Percentiles rank a stretch among this genome's conserved stretches.
phyloP scores from a whole-genome alignment of 1,140 invertebrate genomes.

The Drosophila trapezifrons region DNA sequence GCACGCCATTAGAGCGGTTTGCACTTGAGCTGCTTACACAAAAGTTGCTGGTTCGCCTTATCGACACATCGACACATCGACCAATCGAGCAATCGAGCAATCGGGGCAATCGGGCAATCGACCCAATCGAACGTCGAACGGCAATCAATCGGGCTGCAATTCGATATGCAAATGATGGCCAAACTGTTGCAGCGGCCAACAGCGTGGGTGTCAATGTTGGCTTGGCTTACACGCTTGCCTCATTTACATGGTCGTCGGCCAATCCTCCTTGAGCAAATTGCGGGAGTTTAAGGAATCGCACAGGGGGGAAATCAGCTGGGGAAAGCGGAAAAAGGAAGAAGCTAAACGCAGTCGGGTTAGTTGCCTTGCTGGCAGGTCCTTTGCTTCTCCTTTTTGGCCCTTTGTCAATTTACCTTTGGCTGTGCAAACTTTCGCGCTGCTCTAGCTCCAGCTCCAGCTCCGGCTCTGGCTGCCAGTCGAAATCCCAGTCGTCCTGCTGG shows the following conservation, averaged over 20 bases:
- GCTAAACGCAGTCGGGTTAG: conserved; percentile 57
- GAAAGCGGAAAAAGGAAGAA: conserved; percentile 30
- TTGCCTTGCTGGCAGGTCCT: conserved; percentile 20
- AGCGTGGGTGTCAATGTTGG: conserved; percentile 61
- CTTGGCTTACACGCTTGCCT: conserved; percentile 53
- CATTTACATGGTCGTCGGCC: conserved; percentile 40
- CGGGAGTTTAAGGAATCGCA: conserved; percentile 6
- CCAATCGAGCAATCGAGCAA: conserved; percentile 45
- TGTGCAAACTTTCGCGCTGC: conserved; percentile 68
- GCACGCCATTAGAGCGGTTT: conserved; percentile 38
- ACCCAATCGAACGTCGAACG: conserved; percentile 56
- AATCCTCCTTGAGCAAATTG: conserved; percentile 52
- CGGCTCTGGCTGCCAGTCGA: conserved; percentile 19
- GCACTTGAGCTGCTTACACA: conserved; percentile 42
- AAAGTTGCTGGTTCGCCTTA: conserved; percentile 19
- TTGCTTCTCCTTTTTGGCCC: conserved; percentile 28
- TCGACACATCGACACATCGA: conserved; percentile 16
- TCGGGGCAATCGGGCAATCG: conserved; percentile 47
- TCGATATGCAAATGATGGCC: conserved; percentile 72
- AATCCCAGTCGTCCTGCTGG: conserved; percentile 37
- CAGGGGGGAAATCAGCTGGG: neutral
- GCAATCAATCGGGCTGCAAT: conserved; percentile 63
- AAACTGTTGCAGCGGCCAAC: conserved; percentile 58
- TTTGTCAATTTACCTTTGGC: conserved; percentile 76
- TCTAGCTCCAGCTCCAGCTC: conserved; percentile 7